These are phyloP conservation scores for Margaritifera margaritifera DNA, from an alignment of 2,888 invertebrate genomes.

Conservation along the genomic window DNA sequence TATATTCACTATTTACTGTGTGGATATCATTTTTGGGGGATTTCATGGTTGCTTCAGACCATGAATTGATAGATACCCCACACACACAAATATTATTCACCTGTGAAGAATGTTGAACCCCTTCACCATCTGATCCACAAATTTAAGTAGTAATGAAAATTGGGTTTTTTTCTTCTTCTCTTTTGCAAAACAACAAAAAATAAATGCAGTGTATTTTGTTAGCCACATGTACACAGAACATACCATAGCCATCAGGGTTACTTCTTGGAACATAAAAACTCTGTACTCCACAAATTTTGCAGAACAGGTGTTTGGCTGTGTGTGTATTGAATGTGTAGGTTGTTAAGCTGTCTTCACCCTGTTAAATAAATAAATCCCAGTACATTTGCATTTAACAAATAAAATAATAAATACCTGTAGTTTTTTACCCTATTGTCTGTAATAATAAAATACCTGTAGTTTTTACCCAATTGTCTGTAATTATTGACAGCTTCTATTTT, in stretches of 20 bases:
- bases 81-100: too few species aligned
- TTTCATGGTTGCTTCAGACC: too few species aligned
- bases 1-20: too few species aligned
- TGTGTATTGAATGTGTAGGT: slow-evolving; percentile 74
- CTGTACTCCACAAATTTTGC: slow-evolving; percentile 75
- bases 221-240: slow-evolving; percentile 10
- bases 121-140: too few species aligned
- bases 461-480: neutral
- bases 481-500: too few species aligned
- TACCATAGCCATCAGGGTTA: slow-evolving; percentile 75
- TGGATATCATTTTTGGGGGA: too few species aligned
- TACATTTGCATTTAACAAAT: neutral
- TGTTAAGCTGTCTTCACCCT: slow-evolving; percentile 72
- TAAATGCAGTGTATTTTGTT: too few species aligned
- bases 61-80: too few species aligned
- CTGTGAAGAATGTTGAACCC: too few species aligned
- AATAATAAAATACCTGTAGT: neutral
- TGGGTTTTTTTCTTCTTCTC: too few species aligned
- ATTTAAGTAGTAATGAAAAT: too few species aligned
- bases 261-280: slow-evolving; percentile 76
- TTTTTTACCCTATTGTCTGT: neutral
- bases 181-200: too few species aligned
- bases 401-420: neutral
- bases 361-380: slow-evolving; percentile 19
- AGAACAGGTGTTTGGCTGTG: slow-evolving; percentile 74